Evolutionary conservation across 2,888 invertebrate species (phyloP).

Genomic region (Sinelater perroti): DNA sequence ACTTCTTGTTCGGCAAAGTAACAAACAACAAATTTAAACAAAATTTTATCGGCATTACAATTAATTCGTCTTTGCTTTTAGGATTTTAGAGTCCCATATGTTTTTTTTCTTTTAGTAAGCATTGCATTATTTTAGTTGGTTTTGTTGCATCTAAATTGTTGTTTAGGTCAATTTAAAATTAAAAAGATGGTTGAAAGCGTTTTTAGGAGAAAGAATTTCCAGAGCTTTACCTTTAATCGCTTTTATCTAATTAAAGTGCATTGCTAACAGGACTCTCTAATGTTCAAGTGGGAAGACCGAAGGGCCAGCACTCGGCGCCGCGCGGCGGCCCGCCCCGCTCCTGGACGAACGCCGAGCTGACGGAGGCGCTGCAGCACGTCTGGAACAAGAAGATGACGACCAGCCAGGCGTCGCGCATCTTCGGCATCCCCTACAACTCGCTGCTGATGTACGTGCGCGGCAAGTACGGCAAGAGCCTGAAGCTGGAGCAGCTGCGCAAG

Average conservation of each 20-base stretch:
- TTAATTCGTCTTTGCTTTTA: no score
- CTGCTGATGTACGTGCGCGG: slow-evolving; percentile 91
- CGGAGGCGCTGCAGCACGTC: slow-evolving; percentile 91
- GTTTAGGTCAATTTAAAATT: no score
- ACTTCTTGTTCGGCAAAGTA: no score
- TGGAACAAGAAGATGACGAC: slow-evolving; percentile 97
- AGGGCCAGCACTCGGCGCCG: slow-evolving; percentile 91
- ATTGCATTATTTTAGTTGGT: slow-evolving; percentile 1
- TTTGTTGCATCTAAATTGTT: not conserved
- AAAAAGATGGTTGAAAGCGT: no score
- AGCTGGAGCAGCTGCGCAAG: slow-evolving; percentile 85
- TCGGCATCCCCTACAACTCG: slow-evolving; percentile 93
- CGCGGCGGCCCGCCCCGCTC: slow-evolving; percentile 90
- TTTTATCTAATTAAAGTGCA: not conserved
- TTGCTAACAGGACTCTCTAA: slow-evolving; percentile 1
- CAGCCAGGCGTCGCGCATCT: slow-evolving; percentile 88
- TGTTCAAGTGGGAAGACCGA: slow-evolving; percentile 78
- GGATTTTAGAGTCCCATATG: no score
- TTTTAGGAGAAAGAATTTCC: no score
- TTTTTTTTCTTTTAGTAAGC: no score
- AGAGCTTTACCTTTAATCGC: not conserved
- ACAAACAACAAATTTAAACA: no score
- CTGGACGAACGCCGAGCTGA: slow-evolving; percentile 91
- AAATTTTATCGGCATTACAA: no score
- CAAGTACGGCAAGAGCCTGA: slow-evolving; percentile 91